Conservation (phyloP, 2,888 invertebrate species). For the Drosophila affinis region DNA sequence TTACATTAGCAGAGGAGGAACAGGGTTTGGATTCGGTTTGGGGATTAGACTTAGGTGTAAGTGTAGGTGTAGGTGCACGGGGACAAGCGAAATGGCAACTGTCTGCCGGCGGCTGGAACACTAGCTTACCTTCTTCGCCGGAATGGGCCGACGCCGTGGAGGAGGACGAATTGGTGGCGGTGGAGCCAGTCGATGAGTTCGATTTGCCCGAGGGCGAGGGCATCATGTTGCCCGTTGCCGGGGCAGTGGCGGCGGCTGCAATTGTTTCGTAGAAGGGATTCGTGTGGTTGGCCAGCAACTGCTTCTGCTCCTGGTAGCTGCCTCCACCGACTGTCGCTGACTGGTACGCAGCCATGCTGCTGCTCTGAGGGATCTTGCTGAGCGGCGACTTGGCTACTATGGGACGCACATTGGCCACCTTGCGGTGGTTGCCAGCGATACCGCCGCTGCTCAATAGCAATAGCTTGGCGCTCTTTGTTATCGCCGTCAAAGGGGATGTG, state of each 20-base stretch:
- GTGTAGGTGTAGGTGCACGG: slow-evolving; percentile 17
- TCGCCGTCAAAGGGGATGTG: too few relatives aligned
- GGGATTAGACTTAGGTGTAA: slow-evolving; percentile 14
- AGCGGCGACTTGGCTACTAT: slow-evolving; percentile 74
- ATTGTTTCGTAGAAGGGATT: slow-evolving; percentile 80
- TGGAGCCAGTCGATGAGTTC: slow-evolving; percentile 80
- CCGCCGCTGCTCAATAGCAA: slow-evolving; percentile 74
- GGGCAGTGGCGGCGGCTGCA: slow-evolving; percentile 20
- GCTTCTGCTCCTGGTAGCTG: slow-evolving; percentile 74
- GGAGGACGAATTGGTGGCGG: slow-evolving; percentile 74
- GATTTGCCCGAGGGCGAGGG: slow-evolving; percentile 82
- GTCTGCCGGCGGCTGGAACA: slow-evolving; percentile 17
- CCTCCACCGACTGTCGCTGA: background rate
- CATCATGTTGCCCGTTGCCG: slow-evolving; percentile 64
- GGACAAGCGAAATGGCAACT: slow-evolving; percentile 43
- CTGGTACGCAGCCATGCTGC: slow-evolving; percentile 54
- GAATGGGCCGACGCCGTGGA: slow-evolving; percentile 68
- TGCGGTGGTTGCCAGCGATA: slow-evolving; percentile 76
- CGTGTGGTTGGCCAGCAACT: slow-evolving; percentile 74
- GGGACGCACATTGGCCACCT: slow-evolving; percentile 82
- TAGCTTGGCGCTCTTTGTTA: slow-evolving; percentile 62
- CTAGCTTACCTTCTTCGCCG: slow-evolving; percentile 81
- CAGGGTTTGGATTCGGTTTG: slow-evolving; percentile 13
- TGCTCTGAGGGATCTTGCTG: slow-evolving; percentile 39
- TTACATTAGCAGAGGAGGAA: slow-evolving; percentile 63